Percentiles rank a stretch among this genome's conserved stretches.
Evolutionary conservation across 1,140 invertebrate species (phyloP).

Genomic region (Euwallacea similis): DNA sequence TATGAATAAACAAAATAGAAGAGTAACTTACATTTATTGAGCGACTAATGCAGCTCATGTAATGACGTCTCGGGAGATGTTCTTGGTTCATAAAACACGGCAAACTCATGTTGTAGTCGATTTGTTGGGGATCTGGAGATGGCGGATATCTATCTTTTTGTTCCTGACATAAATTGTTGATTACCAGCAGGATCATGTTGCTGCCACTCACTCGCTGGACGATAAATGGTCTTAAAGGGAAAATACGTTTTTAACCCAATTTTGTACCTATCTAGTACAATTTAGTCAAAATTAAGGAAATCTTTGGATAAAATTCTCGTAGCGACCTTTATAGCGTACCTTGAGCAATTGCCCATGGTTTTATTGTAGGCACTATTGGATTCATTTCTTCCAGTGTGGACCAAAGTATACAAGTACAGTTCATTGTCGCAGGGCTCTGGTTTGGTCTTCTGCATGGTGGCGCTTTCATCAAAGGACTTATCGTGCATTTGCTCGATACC

Average conservation of each 20-base stretch:
- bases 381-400: conserved; percentile 47
- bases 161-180: conserved; percentile 68
- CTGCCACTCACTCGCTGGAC: conserved; percentile 79
- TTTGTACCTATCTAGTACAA: too few relatives aligned
- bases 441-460: conserved; percentile 65
- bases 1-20: too few relatives aligned
- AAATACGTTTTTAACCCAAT: neutral
- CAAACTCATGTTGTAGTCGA: conserved; percentile 51
- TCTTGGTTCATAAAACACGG: conserved; percentile 52
- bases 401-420: conserved; percentile 58
- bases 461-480: conserved; percentile 34
- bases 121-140: conserved; percentile 46
- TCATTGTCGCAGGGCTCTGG: conserved; percentile 79
- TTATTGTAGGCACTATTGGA: conserved; percentile 48
- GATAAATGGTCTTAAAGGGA: conserved; percentile 68
- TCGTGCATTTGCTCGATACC: neutral
- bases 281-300: neutral
- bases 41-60: conserved; percentile 53
- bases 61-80: conserved; percentile 47
- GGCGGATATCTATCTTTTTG: conserved; percentile 32
- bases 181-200: conserved; percentile 82
- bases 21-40: conserved; percentile 47
- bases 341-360: conserved; percentile 48
- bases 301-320: neutral
- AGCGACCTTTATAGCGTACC: conserved; percentile 22